Conservation (phyloP, 2,888 invertebrate genomes). For the Terebella lapidaria region DNA sequence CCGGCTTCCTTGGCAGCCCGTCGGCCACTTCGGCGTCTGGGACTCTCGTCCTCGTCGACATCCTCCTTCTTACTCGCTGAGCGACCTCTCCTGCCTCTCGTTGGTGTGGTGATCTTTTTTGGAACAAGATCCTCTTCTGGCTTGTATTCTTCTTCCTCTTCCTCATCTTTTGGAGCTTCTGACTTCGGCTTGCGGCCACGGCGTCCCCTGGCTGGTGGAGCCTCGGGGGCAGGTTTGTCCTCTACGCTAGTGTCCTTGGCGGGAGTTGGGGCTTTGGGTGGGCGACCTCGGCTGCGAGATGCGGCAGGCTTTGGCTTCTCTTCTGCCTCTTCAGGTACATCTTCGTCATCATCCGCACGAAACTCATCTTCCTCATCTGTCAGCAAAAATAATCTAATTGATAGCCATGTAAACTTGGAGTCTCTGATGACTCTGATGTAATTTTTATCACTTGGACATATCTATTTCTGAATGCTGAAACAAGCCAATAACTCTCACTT, state of each 20-base stretch:
- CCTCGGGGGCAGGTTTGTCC: background rate
- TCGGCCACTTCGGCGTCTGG: background rate
- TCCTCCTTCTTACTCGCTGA: background rate
- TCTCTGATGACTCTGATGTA: too few species aligned
- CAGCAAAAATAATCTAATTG: background rate
- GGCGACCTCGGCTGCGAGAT: too few species aligned
- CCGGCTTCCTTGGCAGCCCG: background rate
- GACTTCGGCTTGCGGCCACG: background rate
- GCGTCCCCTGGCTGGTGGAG: background rate
- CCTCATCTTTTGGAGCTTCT: background rate
- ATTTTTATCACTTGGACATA: background rate
- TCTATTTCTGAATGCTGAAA: background rate
- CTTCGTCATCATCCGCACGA: too few species aligned
- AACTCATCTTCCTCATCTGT: background rate
- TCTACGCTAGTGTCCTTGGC: background rate
- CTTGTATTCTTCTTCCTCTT: background rate
- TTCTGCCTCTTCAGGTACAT: too few species aligned
- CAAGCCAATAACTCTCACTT: background rate
- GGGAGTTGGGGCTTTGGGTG: background rate
- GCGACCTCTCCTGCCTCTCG: background rate
- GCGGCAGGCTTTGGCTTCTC: too few species aligned
- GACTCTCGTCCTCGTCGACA: background rate
- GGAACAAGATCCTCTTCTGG: background rate
- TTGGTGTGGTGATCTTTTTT: background rate
- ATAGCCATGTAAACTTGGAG: too few species aligned